A percentile compares a stretch with the other conserved stretches of the same genome.
These are phyloP conservation scores for Mythimna ferrago DNA, from an alignment of 2,888 invertebrate genomes.

Conservation along the genomic window DNA sequence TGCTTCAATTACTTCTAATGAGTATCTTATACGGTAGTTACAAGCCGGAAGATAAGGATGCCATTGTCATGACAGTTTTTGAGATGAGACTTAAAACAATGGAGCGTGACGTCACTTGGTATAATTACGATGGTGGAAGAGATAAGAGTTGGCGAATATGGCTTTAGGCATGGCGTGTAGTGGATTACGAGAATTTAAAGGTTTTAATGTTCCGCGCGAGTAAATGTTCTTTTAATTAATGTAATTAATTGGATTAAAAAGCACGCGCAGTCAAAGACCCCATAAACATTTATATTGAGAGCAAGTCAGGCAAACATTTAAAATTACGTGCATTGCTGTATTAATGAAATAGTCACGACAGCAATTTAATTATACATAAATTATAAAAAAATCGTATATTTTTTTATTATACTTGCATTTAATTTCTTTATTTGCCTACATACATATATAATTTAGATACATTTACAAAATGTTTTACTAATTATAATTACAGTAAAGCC, in stretches of 20 bases:
- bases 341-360: too few relatives aligned
- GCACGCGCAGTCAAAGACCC: conserved; percentile 1
- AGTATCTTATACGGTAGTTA: conserved; percentile 10
- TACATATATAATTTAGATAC: too few relatives aligned
- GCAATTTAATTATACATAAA: too few relatives aligned
- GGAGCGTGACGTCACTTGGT: conserved; percentile 28
- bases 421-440: too few relatives aligned
- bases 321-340: background rate
- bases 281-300: conserved; percentile 4
- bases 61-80: conserved; percentile 21
- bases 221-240: background rate
- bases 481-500: too few relatives aligned
- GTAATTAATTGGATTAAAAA: conserved; percentile 18
- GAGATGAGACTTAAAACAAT: conserved; percentile 37
- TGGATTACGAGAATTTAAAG: background rate
- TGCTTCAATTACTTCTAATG: background rate
- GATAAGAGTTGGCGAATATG: conserved; percentile 16
- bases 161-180: background rate
- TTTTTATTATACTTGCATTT: too few relatives aligned
- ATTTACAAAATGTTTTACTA: too few relatives aligned
- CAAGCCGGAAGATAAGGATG: conserved; percentile 26
- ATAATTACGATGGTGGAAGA: conserved; percentile 37
- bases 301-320: background rate
- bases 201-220: conserved; percentile 15
- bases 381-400: too few relatives aligned